A percentile compares a stretch with the other conserved stretches of the same genome.
phyloP scores from a whole-genome alignment of 2,888 invertebrate genomes.

The Mamestra brassicae region DNA sequence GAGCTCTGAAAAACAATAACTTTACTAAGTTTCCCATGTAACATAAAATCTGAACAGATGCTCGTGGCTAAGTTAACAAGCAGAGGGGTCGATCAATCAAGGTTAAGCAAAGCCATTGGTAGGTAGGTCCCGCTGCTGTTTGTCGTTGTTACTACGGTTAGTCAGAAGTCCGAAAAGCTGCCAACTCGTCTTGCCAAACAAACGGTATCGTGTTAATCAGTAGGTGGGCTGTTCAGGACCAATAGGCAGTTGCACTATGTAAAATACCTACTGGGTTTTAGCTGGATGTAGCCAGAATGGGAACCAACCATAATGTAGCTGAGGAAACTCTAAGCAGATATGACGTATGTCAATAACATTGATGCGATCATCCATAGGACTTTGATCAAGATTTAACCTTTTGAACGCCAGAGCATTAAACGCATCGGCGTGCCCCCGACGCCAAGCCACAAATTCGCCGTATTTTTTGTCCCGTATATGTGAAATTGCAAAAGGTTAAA shows the following conservation, averaged over 20 bases:
- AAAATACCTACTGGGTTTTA: not conserved
- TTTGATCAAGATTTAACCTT: too few species aligned
- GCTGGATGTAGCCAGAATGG: not conserved
- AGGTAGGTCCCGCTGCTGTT: too few species aligned
- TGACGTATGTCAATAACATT: not conserved
- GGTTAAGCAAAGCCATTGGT: too few species aligned
- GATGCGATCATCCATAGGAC: not conserved
- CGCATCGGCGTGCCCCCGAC: too few species aligned
- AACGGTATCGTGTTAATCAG: not conserved
- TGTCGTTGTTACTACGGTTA: not conserved
- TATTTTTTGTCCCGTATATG: too few species aligned
- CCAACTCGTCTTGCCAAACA: not conserved
- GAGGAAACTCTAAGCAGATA: not conserved
- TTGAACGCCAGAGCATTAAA: too few species aligned
- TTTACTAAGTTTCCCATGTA: not conserved
- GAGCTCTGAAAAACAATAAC: conserved; percentile 69
- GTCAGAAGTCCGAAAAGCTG: not conserved
- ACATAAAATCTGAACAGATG: not conserved
- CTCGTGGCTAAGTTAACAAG: not conserved
- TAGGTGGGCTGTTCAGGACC: not conserved
- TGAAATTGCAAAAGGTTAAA: too few species aligned
- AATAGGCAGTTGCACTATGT: not conserved
- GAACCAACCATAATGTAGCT: not conserved
- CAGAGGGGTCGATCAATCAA: not conserved
- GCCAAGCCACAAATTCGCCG: too few species aligned